Percentiles rank a stretch among this genome's conserved stretches.
These are phyloP conservation scores for Coturnix japonica DNA, from an alignment of 2,113 vertebrate species.

Conservation along the genomic window DNA sequence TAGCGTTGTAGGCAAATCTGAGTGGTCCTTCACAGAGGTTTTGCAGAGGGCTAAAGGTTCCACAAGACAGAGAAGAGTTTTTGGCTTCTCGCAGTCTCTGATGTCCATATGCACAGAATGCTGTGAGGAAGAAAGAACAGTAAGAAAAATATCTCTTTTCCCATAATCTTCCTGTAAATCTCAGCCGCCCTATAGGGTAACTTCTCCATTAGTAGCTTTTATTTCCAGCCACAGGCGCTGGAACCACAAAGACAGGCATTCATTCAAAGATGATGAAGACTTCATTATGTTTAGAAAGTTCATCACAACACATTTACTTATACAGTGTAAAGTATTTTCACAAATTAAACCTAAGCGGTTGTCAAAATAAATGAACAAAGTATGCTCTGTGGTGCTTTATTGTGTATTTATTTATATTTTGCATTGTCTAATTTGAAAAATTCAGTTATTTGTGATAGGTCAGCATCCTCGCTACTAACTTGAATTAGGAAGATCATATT, in stretches of 20 bases:
- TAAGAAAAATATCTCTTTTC: not conserved
- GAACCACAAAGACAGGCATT: not conserved
- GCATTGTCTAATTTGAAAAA: conserved; percentile 54
- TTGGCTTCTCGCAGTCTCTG: not conserved
- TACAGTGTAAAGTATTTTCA: conserved; percentile 38
- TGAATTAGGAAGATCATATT: conserved; percentile 30
- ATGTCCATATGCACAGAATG: not conserved
- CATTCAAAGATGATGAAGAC: conserved; percentile 13
- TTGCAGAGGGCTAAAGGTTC: not conserved
- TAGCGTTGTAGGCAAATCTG: not conserved
- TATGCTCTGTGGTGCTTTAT: conserved; percentile 7
- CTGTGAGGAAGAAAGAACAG: not conserved
- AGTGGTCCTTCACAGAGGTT: not conserved
- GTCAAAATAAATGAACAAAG: conserved; percentile 59
- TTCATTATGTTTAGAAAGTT: conserved; percentile 58
- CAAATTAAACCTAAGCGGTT: conserved; percentile 55
- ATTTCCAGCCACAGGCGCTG: not conserved
- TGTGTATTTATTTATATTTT: conserved; percentile 56
- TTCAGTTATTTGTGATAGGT: conserved; percentile 27
- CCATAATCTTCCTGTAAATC: not conserved
- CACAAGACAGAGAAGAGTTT: not conserved
- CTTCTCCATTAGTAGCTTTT: not conserved
- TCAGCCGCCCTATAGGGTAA: not conserved
- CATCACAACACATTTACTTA: conserved; percentile 17
- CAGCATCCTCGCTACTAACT: conserved; percentile 32